phyloP scores from a whole-genome alignment of 2,113 vertebrate species.

The Toxotes chatareus region DNA sequence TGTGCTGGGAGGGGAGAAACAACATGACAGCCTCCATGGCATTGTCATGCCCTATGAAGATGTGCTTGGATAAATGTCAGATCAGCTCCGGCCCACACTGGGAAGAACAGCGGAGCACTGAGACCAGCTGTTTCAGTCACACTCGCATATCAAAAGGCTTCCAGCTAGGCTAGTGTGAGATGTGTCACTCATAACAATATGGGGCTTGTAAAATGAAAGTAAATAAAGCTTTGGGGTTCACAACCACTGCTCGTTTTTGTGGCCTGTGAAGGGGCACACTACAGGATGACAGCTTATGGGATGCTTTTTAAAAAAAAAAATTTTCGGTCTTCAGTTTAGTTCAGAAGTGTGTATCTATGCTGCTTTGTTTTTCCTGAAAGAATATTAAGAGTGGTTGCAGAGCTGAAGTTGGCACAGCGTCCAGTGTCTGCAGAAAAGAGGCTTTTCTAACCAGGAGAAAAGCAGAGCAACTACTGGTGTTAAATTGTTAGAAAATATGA shows the following conservation, averaged over 20 bases:
- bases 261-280: conserved; percentile 8
- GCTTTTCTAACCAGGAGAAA: neutral
- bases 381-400: conserved; percentile 33
- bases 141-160: conserved; percentile 63
- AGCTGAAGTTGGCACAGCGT: conserved; percentile 5
- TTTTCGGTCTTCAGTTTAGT: neutral
- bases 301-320: neutral
- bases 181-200: conserved; percentile 52
- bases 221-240: conserved; percentile 38
- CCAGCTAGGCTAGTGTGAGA: conserved; percentile 38
- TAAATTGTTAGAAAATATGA: conserved; percentile 45
- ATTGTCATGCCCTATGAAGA: conserved; percentile 69
- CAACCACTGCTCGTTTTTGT: conserved; percentile 7
- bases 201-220: conserved; percentile 35
- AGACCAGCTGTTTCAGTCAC: conserved; percentile 56
- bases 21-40: conserved; percentile 47
- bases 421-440: conserved; percentile 20
- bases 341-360: conserved; percentile 1
- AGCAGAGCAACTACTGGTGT: conserved; percentile 16
- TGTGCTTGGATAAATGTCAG: conserved; percentile 71
- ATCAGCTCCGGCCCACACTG: conserved; percentile 47
- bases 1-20: conserved; percentile 2
- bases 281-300: conserved; percentile 38
- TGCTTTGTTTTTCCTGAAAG: neutral
- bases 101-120: conserved; percentile 23